Conservation (phyloP, 2,113 vertebrate species). For the Chamaetylas fuelleborni region DNA sequence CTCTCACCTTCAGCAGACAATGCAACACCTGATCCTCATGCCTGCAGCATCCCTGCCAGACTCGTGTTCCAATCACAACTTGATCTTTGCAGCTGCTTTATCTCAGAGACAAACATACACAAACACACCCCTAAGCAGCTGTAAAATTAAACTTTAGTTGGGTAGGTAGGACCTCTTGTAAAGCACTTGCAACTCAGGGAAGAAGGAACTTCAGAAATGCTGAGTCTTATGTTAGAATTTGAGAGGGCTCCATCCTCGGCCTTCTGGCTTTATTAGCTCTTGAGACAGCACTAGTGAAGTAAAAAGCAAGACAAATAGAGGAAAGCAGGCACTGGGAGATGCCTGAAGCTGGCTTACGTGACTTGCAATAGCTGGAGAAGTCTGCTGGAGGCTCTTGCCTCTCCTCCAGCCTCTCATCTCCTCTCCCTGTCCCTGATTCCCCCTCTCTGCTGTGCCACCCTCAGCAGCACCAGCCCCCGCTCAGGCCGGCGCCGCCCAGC, state of each 20-base stretch:
- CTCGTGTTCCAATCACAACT: neutral
- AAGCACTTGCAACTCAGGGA: neutral
- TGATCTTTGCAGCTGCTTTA: neutral
- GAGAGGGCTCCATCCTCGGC: neutral
- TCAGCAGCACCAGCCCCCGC: neutral
- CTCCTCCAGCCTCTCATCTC: neutral
- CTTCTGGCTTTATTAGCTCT: neutral
- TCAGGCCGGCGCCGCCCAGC: neutral
- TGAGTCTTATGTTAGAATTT: neutral
- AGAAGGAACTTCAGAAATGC: neutral
- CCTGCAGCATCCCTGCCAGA: neutral
- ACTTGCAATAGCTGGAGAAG: neutral
- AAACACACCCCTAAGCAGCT: neutral
- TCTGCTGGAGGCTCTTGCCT: neutral
- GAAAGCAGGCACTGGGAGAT: neutral
- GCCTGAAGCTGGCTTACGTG: neutral
- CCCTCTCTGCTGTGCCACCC: neutral
- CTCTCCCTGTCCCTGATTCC: neutral
- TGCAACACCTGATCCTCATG: accelerated
- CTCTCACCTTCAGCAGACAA: neutral
- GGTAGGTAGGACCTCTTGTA: neutral
- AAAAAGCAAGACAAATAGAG: neutral
- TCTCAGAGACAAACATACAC: neutral
- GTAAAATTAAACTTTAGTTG: neutral
- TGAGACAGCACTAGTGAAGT: neutral